phyloP scores from a whole-genome alignment of 2,797 vertebrate species.

The Passerculus sandwichensis region DNA sequence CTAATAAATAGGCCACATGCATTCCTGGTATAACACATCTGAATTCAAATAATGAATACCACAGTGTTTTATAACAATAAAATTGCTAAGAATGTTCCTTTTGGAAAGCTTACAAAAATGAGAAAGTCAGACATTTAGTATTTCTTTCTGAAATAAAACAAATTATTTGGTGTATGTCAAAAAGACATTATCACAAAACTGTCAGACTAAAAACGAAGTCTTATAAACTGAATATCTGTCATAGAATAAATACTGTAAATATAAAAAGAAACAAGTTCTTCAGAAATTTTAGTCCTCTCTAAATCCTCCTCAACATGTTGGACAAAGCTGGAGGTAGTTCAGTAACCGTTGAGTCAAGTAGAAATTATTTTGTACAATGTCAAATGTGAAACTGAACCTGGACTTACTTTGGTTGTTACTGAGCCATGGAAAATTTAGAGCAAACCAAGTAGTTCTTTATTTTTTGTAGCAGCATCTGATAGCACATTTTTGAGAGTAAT shows the following conservation, averaged over 20 bases:
- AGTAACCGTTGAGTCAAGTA: neutral
- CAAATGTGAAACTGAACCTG: neutral
- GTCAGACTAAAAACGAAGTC: neutral
- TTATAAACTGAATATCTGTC: neutral
- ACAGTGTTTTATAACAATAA: slow-evolving; percentile 21
- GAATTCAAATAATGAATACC: slow-evolving; percentile 28
- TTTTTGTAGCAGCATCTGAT: neutral
- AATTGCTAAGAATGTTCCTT: neutral
- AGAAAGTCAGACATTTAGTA: neutral
- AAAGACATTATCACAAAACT: neutral
- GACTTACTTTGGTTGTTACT: neutral
- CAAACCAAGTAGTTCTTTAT: neutral
- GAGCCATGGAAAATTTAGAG: neutral
- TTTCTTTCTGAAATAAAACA: slow-evolving; percentile 13
- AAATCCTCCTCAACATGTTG: neutral
- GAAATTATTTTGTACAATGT: neutral
- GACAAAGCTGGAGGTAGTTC: neutral
- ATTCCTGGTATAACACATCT: neutral
- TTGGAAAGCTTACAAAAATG: slow-evolving; percentile 25
- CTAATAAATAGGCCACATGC: slow-evolving; percentile 55
- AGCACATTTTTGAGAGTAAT: neutral
- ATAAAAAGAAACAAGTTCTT: neutral
- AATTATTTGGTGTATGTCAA: neutral
- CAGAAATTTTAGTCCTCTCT: neutral
- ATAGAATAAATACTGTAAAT: neutral